Base-by-base conservation (phyloP, 2,888 invertebrate genomes). In the Drosophila barbarae region DNA sequence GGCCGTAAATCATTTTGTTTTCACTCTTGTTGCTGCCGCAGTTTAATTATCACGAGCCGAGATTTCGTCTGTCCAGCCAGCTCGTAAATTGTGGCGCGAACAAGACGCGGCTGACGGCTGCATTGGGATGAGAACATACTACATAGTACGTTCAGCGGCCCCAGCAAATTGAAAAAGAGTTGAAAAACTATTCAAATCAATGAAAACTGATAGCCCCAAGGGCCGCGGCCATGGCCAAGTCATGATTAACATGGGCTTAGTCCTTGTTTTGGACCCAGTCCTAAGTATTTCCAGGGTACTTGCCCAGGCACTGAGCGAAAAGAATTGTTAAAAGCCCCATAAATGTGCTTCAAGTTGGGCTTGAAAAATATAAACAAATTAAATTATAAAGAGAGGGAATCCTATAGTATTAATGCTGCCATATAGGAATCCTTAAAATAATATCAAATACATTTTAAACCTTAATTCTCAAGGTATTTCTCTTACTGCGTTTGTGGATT, bases 161-260 rank as follows among this genome's bases (percentile, higher is more conserved):
- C 52, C 47, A 69, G 82, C 73, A 81, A 81, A 84, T 84, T 84
- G 80, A 80, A 80, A 81, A 76, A 68, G 44, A 34, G 54, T 51
- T 64, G 58, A 58, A 70, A 75, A 73, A 68, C 74, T 74, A 84
- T 81, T 79, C 84, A 81, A 81, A 81, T 84, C 81, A 81, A 82
- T 78, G 81, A 73, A 73, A 84, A 76, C 83, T 80, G 85, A 83
- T 80, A 73, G 85, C 83, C 84, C 71, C 67, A 69, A 69, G 70
- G 85, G 83, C 80, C 72, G 34, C 36, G 50, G 42, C 59, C 46
- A 18, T 32, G 50, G 39, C 64, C 65, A 68, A 75, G 74, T 66
- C 77, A 82, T 76, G 84, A 80, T 80, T 84, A 79, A 82, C 83
- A 84, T 84, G 66, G 79, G 61, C 74, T 50, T 44, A 55, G 67